Evolutionary conservation across 1,140 invertebrate genomes (phyloP).

Genomic region (Cepaea nemoralis): DNA sequence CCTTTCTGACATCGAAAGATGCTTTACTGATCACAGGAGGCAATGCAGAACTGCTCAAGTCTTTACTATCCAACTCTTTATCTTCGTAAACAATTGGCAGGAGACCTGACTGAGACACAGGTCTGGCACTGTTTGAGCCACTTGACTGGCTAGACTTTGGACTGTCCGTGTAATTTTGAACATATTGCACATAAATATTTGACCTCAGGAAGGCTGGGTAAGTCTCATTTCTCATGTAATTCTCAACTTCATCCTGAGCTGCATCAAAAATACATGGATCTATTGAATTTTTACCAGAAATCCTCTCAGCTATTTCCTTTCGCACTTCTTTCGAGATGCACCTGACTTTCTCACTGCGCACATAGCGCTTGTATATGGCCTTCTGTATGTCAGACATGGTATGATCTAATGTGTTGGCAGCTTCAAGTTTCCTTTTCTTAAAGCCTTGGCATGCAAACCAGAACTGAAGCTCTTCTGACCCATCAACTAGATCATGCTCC

Average conservation of each 20-base stretch:
- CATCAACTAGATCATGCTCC: constrained; percentile 80
- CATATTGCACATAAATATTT: constrained; percentile 89
- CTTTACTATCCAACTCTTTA: constrained; percentile 73
- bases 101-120: constrained; percentile 69
- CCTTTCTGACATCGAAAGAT: constrained; percentile 15
- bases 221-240: constrained; percentile 85
- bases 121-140: constrained; percentile 68
- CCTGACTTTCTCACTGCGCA: constrained; percentile 74
- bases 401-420: constrained; percentile 76
- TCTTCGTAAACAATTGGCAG: constrained; percentile 88
- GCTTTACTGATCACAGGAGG: constrained; percentile 36
- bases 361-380: constrained; percentile 87
- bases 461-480: constrained; percentile 80
- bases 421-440: constrained; percentile 77
- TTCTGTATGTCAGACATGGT: constrained; percentile 82
- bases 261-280: constrained; percentile 77
- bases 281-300: constrained; percentile 79
- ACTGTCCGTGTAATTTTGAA: constrained; percentile 78
- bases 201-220: constrained; percentile 92
- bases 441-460: constrained; percentile 93
- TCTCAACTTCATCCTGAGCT: constrained; percentile 83
- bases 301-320: constrained; percentile 84
- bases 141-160: constrained; percentile 72
- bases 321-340: constrained; percentile 77
- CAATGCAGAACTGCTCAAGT: constrained; percentile 28